phyloP scores from a whole-genome alignment of 2,113 vertebrate genomes.

The Octodon degus region DNA sequence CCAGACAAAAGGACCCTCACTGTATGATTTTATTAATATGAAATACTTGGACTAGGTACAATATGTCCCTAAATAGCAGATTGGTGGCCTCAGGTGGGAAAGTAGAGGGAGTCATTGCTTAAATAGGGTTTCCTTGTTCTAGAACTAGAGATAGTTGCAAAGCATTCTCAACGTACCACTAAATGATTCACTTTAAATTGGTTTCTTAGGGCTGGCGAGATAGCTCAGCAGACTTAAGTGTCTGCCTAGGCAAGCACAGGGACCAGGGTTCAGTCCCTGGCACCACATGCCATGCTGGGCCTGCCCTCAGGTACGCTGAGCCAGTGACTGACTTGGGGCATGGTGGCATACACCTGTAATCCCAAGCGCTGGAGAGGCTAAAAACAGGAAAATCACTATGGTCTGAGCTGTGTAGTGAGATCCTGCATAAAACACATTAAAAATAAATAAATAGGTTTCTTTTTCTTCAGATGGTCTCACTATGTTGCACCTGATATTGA shows the following conservation, averaged over 20 bases:
- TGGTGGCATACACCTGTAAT: too few species aligned
- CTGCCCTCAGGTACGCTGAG: too few species aligned
- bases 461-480: not conserved
- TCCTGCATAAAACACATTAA: too few species aligned
- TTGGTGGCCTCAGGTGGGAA: not conserved
- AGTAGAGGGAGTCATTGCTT: not conserved
- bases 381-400: too few species aligned
- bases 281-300: too few species aligned
- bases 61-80: not conserved
- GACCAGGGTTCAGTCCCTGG: too few species aligned
- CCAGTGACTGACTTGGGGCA: too few species aligned
- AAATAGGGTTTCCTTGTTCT: not conserved
- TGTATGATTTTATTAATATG: not conserved
- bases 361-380: too few species aligned
- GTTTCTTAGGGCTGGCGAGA: too few species aligned
- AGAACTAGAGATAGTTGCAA: not conserved
- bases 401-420: too few species aligned
- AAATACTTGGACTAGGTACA: conserved; percentile 6
- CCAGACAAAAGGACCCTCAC: not conserved
- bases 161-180: not conserved
- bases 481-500: not conserved
- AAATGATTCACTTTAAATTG: not conserved
- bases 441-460: not conserved
- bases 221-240: too few species aligned
- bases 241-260: too few species aligned